Percentiles rank a stretch among this genome's conserved stretches.
Conservation (phyloP, 2,888 invertebrate genomes). For the Colletes collaris region DNA sequence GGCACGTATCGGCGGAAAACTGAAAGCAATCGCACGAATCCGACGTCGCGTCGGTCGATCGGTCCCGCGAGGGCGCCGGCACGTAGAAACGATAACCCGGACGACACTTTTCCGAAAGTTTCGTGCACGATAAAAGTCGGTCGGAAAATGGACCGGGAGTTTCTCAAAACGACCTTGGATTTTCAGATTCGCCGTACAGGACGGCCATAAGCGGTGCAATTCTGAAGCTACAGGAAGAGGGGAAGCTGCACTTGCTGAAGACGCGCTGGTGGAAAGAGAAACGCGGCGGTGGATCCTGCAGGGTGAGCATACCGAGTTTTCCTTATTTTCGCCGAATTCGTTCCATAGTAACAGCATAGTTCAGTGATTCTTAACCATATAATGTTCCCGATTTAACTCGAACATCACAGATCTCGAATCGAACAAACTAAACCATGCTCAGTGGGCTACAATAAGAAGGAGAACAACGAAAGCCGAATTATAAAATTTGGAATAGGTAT, state of each 20-base stretch:
- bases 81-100: constrained; percentile 33
- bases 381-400: too few relatives aligned
- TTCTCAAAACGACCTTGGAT: constrained; percentile 61
- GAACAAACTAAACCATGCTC: too few relatives aligned
- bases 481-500: too few relatives aligned
- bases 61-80: constrained; percentile 24
- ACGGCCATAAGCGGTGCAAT: constrained; percentile 97
- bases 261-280: constrained; percentile 99
- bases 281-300: constrained; percentile 93
- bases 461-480: too few relatives aligned
- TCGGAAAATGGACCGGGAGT: constrained; percentile 3
- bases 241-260: constrained; percentile 95
- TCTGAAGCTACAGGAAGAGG: constrained; percentile 97
- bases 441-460: too few relatives aligned
- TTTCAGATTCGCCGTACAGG: constrained; percentile 94
- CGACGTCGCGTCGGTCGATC: constrained; percentile 5
- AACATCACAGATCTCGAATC: too few relatives aligned
- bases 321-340: too few relatives aligned
- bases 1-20: background rate
- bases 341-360: too few relatives aligned
- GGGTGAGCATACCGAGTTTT: constrained; percentile 84
- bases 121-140: constrained; percentile 49
- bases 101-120: constrained; percentile 53
- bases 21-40: constrained; percentile 38
- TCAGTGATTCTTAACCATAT: too few relatives aligned